A percentile compares a stretch with the other conserved stretches of the same genome.
Conservation (phyloP, 2,113 vertebrate genomes). For the Callorhinus ursinus region DNA sequence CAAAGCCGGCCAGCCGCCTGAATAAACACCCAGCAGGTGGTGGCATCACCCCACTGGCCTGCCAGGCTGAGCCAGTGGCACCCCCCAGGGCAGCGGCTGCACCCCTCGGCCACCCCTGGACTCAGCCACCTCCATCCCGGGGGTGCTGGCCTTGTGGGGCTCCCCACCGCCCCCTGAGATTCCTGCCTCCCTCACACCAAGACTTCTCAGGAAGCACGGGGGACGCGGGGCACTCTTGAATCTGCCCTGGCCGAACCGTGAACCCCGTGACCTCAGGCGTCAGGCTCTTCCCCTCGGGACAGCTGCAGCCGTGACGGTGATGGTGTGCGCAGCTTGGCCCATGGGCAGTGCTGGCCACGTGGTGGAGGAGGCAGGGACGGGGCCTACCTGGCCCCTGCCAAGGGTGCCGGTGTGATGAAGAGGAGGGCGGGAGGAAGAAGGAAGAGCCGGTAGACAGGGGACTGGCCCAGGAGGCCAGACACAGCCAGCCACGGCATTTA, state of each 20-base stretch:
- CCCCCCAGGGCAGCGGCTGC: neutral
- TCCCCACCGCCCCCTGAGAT: neutral
- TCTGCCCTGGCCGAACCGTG: neutral
- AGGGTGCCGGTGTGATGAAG: neutral
- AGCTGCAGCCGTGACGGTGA: neutral
- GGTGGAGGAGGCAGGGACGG: neutral
- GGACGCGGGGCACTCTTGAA: neutral
- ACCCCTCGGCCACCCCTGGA: too few species aligned
- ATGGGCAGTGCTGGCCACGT: fast-evolving
- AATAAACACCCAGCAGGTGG: neutral
- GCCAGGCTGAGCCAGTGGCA: neutral
- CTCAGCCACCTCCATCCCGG: neutral
- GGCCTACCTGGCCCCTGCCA: neutral
- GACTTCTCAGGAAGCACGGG: neutral
- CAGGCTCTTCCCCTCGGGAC: neutral
- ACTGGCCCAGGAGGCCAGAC: neutral
- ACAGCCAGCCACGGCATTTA: neutral
- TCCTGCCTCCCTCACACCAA: neutral
- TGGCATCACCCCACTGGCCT: slow-evolving; percentile 17
- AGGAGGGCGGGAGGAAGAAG: neutral
- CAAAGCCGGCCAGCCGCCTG: neutral
- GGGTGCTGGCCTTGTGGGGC: neutral
- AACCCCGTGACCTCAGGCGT: slow-evolving; percentile 32
- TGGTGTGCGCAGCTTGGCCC: neutral
- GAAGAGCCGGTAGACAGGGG: neutral